phyloP scores from a whole-genome alignment of 2,888 invertebrate species.

The Lucinisca nassula region DNA sequence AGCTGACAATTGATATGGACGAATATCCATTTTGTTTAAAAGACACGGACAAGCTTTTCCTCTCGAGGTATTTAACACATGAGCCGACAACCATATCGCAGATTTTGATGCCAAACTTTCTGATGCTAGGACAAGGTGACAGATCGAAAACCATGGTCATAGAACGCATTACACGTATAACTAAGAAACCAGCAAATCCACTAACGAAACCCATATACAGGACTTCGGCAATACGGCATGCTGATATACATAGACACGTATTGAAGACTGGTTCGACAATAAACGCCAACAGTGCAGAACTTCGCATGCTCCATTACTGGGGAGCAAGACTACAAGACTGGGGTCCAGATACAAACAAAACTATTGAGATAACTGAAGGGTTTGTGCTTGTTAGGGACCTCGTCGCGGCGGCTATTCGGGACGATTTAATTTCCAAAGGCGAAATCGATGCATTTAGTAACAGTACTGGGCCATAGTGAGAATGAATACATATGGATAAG shows the following conservation, averaged over 20 bases:
- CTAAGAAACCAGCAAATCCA: constrained; percentile 62
- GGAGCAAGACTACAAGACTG: constrained; percentile 72
- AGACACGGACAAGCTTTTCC: constrained; percentile 63
- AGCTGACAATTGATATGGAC: constrained; percentile 74
- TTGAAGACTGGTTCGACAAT: constrained; percentile 14
- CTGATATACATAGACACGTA: constrained; percentile 37
- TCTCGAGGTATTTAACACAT: constrained; percentile 60
- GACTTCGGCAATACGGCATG: not conserved
- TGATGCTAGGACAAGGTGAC: constrained; percentile 74
- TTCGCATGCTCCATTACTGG: constrained; percentile 76
- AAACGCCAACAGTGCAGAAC: constrained; percentile 25
- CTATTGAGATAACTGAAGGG: constrained; percentile 50
- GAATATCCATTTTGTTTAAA: constrained; percentile 71
- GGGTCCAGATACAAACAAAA: constrained; percentile 71
- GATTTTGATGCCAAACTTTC: constrained; percentile 59
- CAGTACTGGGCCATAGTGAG: constrained; percentile 37
- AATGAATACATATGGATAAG: too few relatives aligned
- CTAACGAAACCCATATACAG: constrained; percentile 70
- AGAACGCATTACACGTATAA: constrained; percentile 70
- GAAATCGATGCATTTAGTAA: constrained; percentile 34
- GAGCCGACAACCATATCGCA: not conserved
- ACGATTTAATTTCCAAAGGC: constrained; percentile 7
- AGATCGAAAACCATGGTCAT: constrained; percentile 57
- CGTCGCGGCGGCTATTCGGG: constrained; percentile 7
- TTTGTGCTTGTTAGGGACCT: constrained; percentile 17